Conservation (phyloP, 2,797 vertebrate species). For the Pantherophis vulpinus region DNA sequence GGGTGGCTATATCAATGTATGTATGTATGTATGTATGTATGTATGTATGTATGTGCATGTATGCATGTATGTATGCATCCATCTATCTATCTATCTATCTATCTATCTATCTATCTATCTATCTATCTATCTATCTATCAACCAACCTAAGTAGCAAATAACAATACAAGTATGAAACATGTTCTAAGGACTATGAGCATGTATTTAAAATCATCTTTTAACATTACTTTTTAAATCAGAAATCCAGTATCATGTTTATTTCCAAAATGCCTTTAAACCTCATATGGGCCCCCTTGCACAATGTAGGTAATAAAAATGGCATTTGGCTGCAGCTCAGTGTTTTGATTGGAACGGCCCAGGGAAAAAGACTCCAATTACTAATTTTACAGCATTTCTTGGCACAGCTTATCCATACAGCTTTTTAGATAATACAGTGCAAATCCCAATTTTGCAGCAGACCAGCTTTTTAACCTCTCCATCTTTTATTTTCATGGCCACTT, state of each 20-base stretch:
- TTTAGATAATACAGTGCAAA: background rate
- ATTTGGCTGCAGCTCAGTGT: background rate
- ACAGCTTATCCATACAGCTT: background rate
- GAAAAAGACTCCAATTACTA: background rate
- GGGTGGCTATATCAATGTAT: background rate
- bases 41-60: too few relatives aligned
- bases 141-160: background rate
- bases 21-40: background rate
- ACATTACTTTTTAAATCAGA: background rate
- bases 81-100: too few relatives aligned
- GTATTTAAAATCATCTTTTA: background rate
- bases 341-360: background rate
- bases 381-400: background rate
- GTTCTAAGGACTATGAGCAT: background rate
- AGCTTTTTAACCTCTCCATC: background rate
- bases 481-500: background rate
- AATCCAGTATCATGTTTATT: background rate
- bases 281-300: background rate
- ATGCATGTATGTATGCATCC: too few relatives aligned
- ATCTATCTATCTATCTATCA: too few relatives aligned
- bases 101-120: too few relatives aligned
- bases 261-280: background rate
- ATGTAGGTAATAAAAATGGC: background rate
- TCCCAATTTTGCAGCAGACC: background rate
- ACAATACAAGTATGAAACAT: background rate